Base-by-base conservation (phyloP, 2,888 invertebrate genomes). In the Spisula solida region DNA sequence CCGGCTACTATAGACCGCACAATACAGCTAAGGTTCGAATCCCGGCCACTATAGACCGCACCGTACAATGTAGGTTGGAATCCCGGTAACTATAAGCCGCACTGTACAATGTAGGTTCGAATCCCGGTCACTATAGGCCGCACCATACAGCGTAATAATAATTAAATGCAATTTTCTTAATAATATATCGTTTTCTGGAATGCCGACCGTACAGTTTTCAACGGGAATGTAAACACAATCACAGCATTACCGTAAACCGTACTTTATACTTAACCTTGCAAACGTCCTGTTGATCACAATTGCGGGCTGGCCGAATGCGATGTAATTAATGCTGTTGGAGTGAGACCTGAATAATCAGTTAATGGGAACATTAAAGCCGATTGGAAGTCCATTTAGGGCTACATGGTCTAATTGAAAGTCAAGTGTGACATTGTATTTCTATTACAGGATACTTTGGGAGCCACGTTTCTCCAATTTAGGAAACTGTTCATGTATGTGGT, bases 401-500 rank as follows among this genome's bases (percentile, higher is more conserved):
- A 81, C 48, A 29, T 6, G 48, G 81, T 81, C 81, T 81, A 55
- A 81, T 81, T 81, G 31, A 51, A 81, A 75, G 34, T 75, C 75
- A 75, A 75, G 34, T 34, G 29, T 34, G 75, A 75, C 75, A 75
- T 31, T 75, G 75, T 75, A 75, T 75, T 75, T 25, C 75, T 75
- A 34, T 75, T 34, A 75, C 75, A 18, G 29, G 16, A 31, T 75
- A 75, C 31, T 75, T 75, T 16, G 29, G 14, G 18, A 16, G 75
- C 31, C 75, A 34, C 31, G 34, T 34, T 75, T 75, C 29, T 14
- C 16, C 75, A 75, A 75, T 75, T 75, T 75, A 31, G 75, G 75
- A 75, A 31, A 75, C 34, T 12, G 14, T 66, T 75, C 75, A 18
- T 75, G 75, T 75, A 75, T 34, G 18, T 34, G 60, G 60, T 66